phyloP scores from a whole-genome alignment of 2,113 vertebrate genomes.

The Macrotus californicus region DNA sequence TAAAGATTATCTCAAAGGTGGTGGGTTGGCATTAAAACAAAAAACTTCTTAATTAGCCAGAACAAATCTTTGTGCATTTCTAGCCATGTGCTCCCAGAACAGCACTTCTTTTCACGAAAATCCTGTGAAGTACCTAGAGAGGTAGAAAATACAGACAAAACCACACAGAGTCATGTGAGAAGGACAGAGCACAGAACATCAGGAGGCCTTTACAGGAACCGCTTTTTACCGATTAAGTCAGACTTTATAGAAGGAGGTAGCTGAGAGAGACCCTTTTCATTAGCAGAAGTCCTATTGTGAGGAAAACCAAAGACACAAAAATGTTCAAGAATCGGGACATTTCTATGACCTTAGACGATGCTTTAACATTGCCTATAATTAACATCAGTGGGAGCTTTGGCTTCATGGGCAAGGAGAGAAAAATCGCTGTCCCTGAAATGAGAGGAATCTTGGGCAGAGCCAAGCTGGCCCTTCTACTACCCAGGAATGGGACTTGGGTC shows the following conservation, averaged over 20 bases:
- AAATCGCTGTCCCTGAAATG: background rate
- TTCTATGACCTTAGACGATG: background rate
- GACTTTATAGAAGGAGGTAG: background rate
- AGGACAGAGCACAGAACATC: background rate
- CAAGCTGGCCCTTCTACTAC: background rate
- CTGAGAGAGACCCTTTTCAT: background rate
- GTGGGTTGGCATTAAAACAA: background rate
- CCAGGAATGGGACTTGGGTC: background rate
- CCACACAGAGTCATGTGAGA: background rate
- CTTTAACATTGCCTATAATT: background rate
- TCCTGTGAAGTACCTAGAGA: background rate
- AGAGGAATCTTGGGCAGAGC: background rate
- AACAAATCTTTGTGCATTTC: background rate
- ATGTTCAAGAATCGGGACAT: background rate
- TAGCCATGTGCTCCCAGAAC: background rate
- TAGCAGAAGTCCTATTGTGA: background rate
- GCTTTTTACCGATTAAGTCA: background rate
- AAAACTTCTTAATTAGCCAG: slow-evolving; percentile 29
- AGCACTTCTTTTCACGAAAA: background rate
- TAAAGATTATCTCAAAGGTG: background rate
- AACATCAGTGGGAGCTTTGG: background rate
- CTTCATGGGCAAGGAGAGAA: background rate
- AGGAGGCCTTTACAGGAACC: background rate
- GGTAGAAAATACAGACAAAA: background rate
- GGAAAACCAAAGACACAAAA: background rate